Evolutionary conservation across 1,140 invertebrate genomes (phyloP), one percentile per base, ranked within the genome.

Genomic region (Heliconius eleuchia): DNA sequence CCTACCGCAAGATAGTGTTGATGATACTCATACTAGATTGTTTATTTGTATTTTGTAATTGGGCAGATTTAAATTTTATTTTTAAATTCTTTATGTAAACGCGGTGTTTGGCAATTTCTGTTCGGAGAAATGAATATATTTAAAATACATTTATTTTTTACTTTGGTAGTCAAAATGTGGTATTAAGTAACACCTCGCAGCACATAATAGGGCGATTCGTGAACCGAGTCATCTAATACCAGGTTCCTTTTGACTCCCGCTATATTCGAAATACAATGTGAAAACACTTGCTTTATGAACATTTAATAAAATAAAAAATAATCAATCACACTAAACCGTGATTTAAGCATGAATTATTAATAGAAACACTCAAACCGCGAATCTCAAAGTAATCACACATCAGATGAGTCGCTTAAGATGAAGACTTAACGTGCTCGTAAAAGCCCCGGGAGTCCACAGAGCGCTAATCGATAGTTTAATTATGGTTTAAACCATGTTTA

Each of bases 391-490:
- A 66, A 66, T 66, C 60, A 30, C 13, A 66, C 27, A 66, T 66
- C 27, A 30, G 23, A 66, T 66, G 23, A 76, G 42, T 50, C 55
- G 74, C 19, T 39, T 55, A 52, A 37, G 55, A 78, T 78, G 30
- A 78, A 70, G 71, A 13, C 72, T 66, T 74, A 46, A 66, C 60
- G 60, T 27, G n/a, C 60, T 27, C 60, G 34, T 74, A 66, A 78
- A 73, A 73, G 77, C 77, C 39, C 72, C 27, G 71, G 77, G 77
- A 78, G 55, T n/a, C 70, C 71, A 42, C 77, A 52, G 18, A 55
- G 27, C 18, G 66, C 55, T 74, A 78, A 74, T 78, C 77, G 77
- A 78, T 74, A 66, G 71, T 78, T 74, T 78, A 52, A 78, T 78
- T 78, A 78, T 72, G 11, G 71, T 30, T 60, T 73, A 66, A 66